Evolutionary conservation across 2,113 vertebrate species (phyloP).

Genomic region (Tylochromis polylepis): DNA sequence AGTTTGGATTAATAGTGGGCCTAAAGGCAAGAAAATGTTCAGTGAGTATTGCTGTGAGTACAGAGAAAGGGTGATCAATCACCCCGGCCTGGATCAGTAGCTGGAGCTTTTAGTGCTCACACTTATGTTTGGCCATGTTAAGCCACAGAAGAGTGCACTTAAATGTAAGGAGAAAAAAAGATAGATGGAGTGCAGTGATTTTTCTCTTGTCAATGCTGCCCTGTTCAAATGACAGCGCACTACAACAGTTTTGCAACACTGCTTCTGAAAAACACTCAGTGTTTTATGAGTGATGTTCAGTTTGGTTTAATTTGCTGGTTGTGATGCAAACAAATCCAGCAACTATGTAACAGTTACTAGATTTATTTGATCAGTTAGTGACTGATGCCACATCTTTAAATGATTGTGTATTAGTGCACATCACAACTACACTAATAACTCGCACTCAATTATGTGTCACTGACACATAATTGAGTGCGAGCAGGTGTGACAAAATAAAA

Average conservation of each 20-base stretch:
- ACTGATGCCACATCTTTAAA: not conserved
- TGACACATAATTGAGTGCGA: not conserved
- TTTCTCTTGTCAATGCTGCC: not conserved
- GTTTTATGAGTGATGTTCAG: not conserved
- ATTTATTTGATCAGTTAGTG: not conserved
- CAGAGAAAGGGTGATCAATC: not conserved
- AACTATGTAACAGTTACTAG: not conserved
- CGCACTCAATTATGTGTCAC: accelerated
- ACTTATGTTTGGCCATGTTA: not conserved
- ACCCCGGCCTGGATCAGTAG: not conserved
- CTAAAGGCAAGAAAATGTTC: not conserved
- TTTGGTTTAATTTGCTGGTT: not conserved
- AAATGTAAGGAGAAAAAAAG: not conserved
- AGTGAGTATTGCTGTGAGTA: not conserved
- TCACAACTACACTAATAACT: not conserved
- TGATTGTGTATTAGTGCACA: not conserved
- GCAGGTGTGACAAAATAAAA: not conserved
- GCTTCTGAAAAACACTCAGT: not conserved
- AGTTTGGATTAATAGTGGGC: not conserved
- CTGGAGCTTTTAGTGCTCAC: not conserved
- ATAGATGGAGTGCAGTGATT: not conserved
- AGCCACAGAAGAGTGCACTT: not conserved
- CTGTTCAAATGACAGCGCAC: not conserved
- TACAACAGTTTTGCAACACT: not conserved
- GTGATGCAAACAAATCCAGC: not conserved